These are phyloP conservation scores for Antheraea yamamai DNA, from an alignment of 2,888 invertebrate genomes.

Conservation along the genomic window DNA sequence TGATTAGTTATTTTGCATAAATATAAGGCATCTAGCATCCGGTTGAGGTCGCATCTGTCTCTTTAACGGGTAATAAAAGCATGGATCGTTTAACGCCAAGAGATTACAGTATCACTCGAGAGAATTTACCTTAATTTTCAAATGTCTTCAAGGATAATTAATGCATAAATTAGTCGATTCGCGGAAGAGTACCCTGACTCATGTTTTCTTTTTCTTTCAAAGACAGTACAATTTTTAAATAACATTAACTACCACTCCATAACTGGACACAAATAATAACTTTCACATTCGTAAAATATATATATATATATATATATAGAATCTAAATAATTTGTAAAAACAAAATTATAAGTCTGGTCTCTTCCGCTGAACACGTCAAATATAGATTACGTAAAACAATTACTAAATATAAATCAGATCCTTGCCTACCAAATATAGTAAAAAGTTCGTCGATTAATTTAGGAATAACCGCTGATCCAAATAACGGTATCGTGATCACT, in stretches of 20 bases:
- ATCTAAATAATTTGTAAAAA: background rate
- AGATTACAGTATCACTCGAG: constrained; percentile 82
- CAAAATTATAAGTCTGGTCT: background rate
- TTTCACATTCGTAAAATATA: background rate
- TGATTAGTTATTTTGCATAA: constrained; percentile 77
- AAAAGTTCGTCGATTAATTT: constrained; percentile 54
- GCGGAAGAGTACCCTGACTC: background rate
- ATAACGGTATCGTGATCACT: constrained; percentile 61
- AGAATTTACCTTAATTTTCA: constrained; percentile 72
- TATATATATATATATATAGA: background rate
- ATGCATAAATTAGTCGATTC: constrained; percentile 49
- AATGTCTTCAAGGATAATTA: constrained; percentile 75
- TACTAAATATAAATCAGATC: constrained; percentile 67
- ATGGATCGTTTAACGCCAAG: constrained; percentile 61
- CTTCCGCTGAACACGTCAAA: constrained; percentile 22
- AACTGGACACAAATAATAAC: background rate
- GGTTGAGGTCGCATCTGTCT: constrained; percentile 70
- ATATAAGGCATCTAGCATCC: constrained; percentile 80
- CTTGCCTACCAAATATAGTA: constrained; percentile 69
- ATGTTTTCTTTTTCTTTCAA: background rate
- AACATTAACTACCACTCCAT: background rate
- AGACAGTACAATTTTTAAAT: background rate
- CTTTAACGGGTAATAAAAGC: constrained; percentile 58
- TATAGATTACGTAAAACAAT: constrained; percentile 69
- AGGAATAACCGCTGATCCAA: constrained; percentile 55